Conservation (phyloP, 2,797 vertebrate genomes). For the Pseudomugil gertrudae region DNA sequence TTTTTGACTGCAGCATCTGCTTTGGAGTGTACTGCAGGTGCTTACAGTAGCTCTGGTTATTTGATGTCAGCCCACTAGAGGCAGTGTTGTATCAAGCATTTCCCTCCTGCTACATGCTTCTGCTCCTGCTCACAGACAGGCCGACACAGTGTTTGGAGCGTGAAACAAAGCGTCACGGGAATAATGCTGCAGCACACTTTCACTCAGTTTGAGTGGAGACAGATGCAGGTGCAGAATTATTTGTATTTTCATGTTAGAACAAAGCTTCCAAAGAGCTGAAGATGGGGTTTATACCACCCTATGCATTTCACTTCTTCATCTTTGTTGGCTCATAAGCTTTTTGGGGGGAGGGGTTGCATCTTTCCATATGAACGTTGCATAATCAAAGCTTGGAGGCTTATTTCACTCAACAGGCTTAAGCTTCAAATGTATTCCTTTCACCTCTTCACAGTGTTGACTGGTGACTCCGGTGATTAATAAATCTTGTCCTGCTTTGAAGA, state of each 20-base stretch:
- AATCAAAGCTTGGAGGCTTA: conserved; percentile 58
- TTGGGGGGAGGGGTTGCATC: conserved; percentile 36
- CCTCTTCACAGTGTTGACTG: conserved; percentile 57
- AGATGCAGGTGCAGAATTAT: conserved; percentile 43
- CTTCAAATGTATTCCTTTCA: conserved; percentile 56
- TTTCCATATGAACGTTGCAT: conserved; percentile 60
- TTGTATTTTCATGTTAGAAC: conserved; percentile 33
- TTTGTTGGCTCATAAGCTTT: conserved; percentile 5
- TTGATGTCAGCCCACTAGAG: conserved; percentile 61
- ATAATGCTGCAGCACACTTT: conserved; percentile 44
- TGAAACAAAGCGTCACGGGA: conserved; percentile 50
- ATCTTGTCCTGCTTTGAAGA: conserved; percentile 75
- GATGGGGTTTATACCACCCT: conserved; percentile 15
- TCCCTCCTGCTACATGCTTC: conserved; percentile 5
- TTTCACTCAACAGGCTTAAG: conserved; percentile 47
- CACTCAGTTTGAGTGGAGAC: conserved; percentile 38
- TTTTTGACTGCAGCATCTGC: conserved; percentile 61
- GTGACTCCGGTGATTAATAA: conserved; percentile 66
- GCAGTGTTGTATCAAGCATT: conserved; percentile 78
- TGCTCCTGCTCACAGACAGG: conserved; percentile 10
- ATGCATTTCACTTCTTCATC: conserved; percentile 28
- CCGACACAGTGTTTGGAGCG: conserved; percentile 52
- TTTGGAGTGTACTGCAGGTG: conserved; percentile 64
- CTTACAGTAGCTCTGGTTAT: conserved; percentile 30
- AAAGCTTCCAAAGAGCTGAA: conserved; percentile 34